Evolutionary conservation across 2,113 vertebrate species (phyloP), one percentile per base, ranked within the genome.

Genomic region (Typhlomys cinereus): DNA sequence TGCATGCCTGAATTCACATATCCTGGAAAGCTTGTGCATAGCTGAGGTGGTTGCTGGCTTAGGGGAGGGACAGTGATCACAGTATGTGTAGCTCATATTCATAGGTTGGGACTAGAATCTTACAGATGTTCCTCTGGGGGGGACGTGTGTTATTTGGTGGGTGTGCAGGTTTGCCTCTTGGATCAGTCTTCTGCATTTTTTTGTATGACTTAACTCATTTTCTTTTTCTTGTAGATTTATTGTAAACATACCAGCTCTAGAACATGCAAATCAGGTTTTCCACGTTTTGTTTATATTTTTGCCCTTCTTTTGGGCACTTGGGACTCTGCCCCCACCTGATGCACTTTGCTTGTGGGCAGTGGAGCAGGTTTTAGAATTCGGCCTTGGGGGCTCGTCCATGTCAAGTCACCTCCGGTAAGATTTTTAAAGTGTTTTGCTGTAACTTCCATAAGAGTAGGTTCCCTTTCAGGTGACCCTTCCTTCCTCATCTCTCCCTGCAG

Each of bases 301-400:
- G 97, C 99, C 99, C 18, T 97, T 99, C 89, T 96, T 99, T 39
- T 99, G 99, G 99, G 99, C 99, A 2, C 85, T 99, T 39, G 99
- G 99, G 82, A 98, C 98, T 86, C 98, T 99, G 93, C 99, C 99
- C 64, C 99, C 99, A 0, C 98, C 99, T 67, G 99, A 99, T 50
- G 99, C 99, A 27, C 98, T 99, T 96, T 97, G 99, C 94, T 98
- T 99, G 2, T 99, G 99, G 99, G 98, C 98, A 96, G 98, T 99
- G 98, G 99, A 99, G 89, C 99, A 99, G 90, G 95, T 98, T 87
- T 98, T 99, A 93, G 98, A 99, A 95, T 99, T 99, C 96, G 99
- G 98, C 76, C 98, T 99, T 64, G 99, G 99, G 96, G 99, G 99
- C 84, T 99, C 99, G 27, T 98, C 99, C 78, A 98, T 99, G 99